phyloP scores from a whole-genome alignment of 2,113 vertebrate genomes.

The Myocastor coypus region DNA sequence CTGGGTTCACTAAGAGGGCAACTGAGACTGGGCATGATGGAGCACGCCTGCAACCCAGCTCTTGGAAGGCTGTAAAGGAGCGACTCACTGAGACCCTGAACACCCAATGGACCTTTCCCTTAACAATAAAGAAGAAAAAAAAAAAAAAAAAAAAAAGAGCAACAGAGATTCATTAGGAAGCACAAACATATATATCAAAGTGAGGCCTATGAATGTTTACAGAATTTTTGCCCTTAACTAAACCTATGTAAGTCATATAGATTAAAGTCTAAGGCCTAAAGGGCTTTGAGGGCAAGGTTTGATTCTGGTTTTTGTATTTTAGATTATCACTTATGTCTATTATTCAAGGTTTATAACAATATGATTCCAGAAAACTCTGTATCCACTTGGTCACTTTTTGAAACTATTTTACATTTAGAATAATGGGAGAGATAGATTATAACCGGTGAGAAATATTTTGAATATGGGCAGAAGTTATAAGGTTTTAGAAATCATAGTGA shows the following conservation, averaged over 20 bases:
- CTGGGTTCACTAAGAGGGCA: too few relatives aligned
- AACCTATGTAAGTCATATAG: not conserved
- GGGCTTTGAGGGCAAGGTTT: not conserved
- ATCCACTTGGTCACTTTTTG: not conserved
- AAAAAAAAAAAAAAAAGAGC: too few relatives aligned
- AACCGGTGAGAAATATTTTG: not conserved
- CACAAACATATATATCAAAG: not conserved
- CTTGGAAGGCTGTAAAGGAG: too few relatives aligned
- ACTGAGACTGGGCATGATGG: too few relatives aligned
- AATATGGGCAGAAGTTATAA: not conserved
- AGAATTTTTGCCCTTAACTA: constrained; percentile 22
- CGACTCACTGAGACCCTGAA: too few relatives aligned
- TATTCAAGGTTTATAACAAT: not conserved
- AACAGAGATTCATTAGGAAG: not conserved
- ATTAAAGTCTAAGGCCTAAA: not conserved
- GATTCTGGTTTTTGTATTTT: not conserved
- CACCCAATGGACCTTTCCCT: too few relatives aligned
- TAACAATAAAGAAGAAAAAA: too few relatives aligned
- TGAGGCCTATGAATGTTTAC: not conserved
- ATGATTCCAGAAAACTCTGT: constrained; percentile 35
- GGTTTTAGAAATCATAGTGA: not conserved
- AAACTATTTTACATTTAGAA: constrained; percentile 27
- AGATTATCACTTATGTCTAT: not conserved
- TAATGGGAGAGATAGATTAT: not conserved
- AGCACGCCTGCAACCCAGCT: too few relatives aligned